A percentile compares a stretch with the other conserved stretches of the same genome.
Conservation (phyloP, 2,797 vertebrate species). For the Zenarchopterus dispar region DNA sequence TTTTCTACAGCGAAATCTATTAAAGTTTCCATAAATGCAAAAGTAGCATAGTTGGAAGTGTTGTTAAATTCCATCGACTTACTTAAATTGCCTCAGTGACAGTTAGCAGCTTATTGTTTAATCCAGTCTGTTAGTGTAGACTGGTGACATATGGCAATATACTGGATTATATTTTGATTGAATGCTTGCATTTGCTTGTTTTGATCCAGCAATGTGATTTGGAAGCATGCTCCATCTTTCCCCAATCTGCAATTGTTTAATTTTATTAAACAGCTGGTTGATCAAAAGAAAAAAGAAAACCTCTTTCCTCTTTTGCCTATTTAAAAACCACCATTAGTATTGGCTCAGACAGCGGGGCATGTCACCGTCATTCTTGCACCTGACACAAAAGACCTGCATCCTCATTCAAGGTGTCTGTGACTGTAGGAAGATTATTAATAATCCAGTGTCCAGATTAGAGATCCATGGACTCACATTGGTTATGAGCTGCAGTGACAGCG, state of each 20-base stretch:
- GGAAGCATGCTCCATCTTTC: slow-evolving; percentile 2
- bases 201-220: neutral
- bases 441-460: slow-evolving; percentile 77
- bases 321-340: neutral
- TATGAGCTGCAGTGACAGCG: slow-evolving; percentile 48
- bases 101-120: slow-evolving; percentile 39
- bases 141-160: slow-evolving; percentile 29
- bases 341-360: neutral
- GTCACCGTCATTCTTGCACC: slow-evolving; percentile 7
- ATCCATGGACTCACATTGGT: slow-evolving; percentile 39
- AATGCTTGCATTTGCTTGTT: slow-evolving; percentile 13
- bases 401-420: slow-evolving; percentile 43
- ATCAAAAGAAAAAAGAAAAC: too few species aligned
- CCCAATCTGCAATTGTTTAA: too few species aligned
- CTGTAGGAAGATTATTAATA: slow-evolving; percentile 77
- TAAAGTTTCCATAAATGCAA: neutral
- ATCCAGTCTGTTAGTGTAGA: slow-evolving; percentile 34
- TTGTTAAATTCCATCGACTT: slow-evolving; percentile 7
- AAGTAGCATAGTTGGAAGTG: neutral
- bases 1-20: neutral
- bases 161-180: slow-evolving; percentile 31
- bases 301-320: too few species aligned
- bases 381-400: slow-evolving; percentile 21
- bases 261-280: too few species aligned
- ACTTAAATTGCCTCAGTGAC: slow-evolving; percentile 7